Base-by-base conservation (phyloP, 2,888 invertebrate species). In the Campoletis raptor region DNA sequence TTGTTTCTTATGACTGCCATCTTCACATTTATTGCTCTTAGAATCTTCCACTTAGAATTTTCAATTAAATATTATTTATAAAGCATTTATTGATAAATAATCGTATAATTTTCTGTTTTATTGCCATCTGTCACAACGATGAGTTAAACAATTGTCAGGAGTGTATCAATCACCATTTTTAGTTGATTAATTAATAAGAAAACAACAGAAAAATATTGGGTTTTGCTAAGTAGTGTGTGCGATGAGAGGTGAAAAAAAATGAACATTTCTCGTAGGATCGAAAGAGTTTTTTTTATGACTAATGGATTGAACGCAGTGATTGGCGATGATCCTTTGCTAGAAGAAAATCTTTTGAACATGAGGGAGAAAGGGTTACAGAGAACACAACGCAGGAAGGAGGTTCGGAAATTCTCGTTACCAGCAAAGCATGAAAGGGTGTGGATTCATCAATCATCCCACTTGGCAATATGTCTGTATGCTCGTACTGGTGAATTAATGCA, bases 391-490 rank as follows among this genome's bases (percentile, higher is more conserved):
- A 52, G n/a, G 9, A 76, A 45, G 69, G 21, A 24, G 9, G 18
- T 52, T 6, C 67, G 9, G 40, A 18, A 54, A 54, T 67, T 15
- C 77, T 85, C 72, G 77, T 85, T 54, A 40, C 30, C 12, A 73
- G 48, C 3, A 48, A 64, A 36, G 45, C 45, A 24, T 21, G 72
- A 57, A 54, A 54, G 18, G 36, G 45, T 10, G 30, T 10, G 30
- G 36, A 45, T 72, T 82, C 79, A 85, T 85, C 69, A 78, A 85
- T 85, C 79, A 79, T 82, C 61, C 82, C 72, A 61, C 37, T 21
- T 67, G 21, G 36, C 21, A 48, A 69, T 72, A 12, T n/a, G 40
- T 64, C 54, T 66, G 45, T 70, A 54, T 69, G 36, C 78, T 2
- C 18, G 48, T 24, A 48, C 30, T 21, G n/a, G 37, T 40, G 24